Evolutionary conservation across 2,888 invertebrate species (phyloP), one percentile per base, ranked within the genome.

Genomic region (Cremastobaeus sp.): DNA sequence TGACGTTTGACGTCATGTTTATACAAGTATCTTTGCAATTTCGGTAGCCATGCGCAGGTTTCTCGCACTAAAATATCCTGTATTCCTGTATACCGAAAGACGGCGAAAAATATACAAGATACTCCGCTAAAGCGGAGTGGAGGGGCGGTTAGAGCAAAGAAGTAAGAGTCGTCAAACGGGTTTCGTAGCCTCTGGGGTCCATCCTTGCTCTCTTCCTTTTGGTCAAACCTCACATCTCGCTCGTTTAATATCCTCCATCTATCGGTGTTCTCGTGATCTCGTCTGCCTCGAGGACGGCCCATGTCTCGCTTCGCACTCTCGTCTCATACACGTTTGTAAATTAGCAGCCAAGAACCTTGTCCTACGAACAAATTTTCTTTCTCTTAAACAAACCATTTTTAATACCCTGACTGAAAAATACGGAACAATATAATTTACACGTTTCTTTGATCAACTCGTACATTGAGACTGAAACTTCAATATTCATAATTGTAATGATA

Each of bases 111-210:
- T 52, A 52, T 35, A 25, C 18, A 35, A 18, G 35, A 30, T n/a
- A n/a, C n/a, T n/a, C n/a, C n/a, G n/a, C n/a, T n/a, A n/a, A n/a
- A n/a, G n/a, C n/a, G n/a, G n/a, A n/a, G n/a, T n/a, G n/a, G n/a
- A n/a, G 45, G 30, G 48, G 48, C 9, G 62, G 21, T 39, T 48
- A 32, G 50, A 57, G 59, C 43, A 52, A 73, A 75, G 64, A 76
- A 75, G 75, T 74, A 74, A 71, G 71, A 72, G 76, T 76, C 72
- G 70, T 62, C 66, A 57, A 57, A 74, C 76, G 60, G 57, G 76
- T 76, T 76, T 71, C 64, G 70, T 70, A 66, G 70, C 76, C 73
- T 73, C 73, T 64, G 62, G 70, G 72, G 66, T 48, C 70, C 74
- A 71, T 74, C 70, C 52, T 59, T 68, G 59, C 48, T 59, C 76